A percentile compares a stretch with the other conserved stretches of the same genome.
Conservation (phyloP, 1,140 invertebrate species). For the Brachionus rotundiformis region DNA sequence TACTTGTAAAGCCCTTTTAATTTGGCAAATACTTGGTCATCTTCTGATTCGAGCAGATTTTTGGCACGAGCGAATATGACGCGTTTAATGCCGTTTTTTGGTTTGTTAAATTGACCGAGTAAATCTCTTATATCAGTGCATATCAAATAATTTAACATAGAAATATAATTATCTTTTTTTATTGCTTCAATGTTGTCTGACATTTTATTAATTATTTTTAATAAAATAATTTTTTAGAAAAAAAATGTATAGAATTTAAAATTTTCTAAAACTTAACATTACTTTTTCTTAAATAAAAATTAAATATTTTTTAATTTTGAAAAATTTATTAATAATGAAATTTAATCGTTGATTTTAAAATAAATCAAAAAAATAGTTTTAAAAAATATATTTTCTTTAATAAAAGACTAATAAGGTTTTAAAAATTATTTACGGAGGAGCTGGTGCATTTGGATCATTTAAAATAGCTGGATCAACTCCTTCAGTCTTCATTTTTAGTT, state of each 20-base stretch:
- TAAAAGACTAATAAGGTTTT: not conserved
- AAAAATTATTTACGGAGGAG: conserved; percentile 21
- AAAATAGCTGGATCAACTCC: conserved; percentile 38
- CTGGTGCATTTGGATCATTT: conserved; percentile 43
- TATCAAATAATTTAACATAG: not conserved
- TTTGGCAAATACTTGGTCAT: not conserved
- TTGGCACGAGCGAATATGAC: not conserved
- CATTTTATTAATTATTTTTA: not conserved
- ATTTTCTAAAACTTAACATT: not conserved
- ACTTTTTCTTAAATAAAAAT: not conserved
- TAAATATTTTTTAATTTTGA: not conserved
- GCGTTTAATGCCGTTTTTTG: not conserved
- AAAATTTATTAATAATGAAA: not conserved
- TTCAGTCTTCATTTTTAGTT: conserved; percentile 27
- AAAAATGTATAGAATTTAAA: too few relatives aligned
- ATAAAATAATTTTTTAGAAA: too few relatives aligned
- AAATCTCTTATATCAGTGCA: not conserved
- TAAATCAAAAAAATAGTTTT: not conserved
- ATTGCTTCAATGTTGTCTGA: not conserved
- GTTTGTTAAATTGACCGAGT: not conserved
- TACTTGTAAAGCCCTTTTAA: not conserved
- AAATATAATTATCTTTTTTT: not conserved
- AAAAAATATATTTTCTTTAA: not conserved
- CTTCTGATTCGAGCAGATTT: not conserved
- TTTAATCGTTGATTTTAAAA: not conserved